Evolutionary conservation across 2,797 vertebrate genomes (phyloP).

Genomic region (Microctenopoma steveboyesi): DNA sequence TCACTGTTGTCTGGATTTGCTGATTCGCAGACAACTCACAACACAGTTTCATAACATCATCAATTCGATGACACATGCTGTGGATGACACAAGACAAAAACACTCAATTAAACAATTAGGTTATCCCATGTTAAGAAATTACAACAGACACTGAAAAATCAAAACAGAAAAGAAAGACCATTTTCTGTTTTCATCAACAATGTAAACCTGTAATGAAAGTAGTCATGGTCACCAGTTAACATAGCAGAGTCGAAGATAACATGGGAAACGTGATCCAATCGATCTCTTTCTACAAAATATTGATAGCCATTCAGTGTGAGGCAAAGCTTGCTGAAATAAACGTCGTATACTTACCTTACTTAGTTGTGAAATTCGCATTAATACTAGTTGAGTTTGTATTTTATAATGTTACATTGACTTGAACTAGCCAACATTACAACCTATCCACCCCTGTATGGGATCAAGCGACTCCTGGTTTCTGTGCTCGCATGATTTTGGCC

Average conservation of each 20-base stretch:
- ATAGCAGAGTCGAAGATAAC: not conserved
- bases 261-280: no score
- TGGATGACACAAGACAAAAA: not conserved
- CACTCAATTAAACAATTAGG: no score
- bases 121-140: no score
- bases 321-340: fast-evolving
- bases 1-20: slow-evolving; percentile 87
- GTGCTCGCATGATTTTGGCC: not conserved
- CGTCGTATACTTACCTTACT: slow-evolving; percentile 32
- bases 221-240: not conserved
- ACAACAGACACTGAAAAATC: no score
- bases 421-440: not conserved
- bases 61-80: slow-evolving; percentile 81
- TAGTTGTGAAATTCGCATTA: slow-evolving; percentile 24
- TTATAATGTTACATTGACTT: not conserved
- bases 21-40: slow-evolving; percentile 84
- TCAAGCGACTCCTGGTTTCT: slow-evolving; percentile 18
- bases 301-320: fast-evolving
- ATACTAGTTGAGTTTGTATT: not conserved
- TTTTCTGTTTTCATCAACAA: no score
- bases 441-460: not conserved
- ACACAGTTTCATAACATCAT: slow-evolving; percentile 89
- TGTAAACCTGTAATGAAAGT: no score
- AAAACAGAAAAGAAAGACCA: no score
- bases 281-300: not conserved